phyloP scores from a whole-genome alignment of 2,888 invertebrate genomes.

The Drosophila dives region DNA sequence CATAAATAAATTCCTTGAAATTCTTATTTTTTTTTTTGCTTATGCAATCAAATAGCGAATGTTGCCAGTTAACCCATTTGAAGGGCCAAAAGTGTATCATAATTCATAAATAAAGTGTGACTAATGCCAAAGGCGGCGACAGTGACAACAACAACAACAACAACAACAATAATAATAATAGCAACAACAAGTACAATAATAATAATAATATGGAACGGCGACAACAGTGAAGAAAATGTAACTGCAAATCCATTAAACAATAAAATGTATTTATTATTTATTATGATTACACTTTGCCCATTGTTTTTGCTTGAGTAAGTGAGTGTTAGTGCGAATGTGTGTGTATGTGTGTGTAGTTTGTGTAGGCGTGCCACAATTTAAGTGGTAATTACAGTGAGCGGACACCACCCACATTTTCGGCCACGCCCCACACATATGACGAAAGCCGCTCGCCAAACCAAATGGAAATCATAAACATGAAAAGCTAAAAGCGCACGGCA shows the following conservation, averaged over 20 bases:
- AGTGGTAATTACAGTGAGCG: constrained; percentile 76
- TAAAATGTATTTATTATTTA: constrained; percentile 82
- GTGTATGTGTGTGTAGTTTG: constrained; percentile 7
- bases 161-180: constrained; percentile 1
- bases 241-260: constrained; percentile 81
- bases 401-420: constrained; percentile 25
- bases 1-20: not conserved
- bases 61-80: constrained; percentile 48
- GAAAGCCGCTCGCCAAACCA: constrained; percentile 25
- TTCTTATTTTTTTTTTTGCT: not conserved
- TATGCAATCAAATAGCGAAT: constrained; percentile 21
- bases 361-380: constrained; percentile 55
- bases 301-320: constrained; percentile 39
- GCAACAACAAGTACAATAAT: constrained; percentile 10
- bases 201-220: constrained; percentile 9
- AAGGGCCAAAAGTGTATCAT: constrained; percentile 59
- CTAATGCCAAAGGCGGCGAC: constrained; percentile 70
- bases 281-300: constrained; percentile 75
- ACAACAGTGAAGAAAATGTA: constrained; percentile 62
- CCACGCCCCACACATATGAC: constrained; percentile 57
- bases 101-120: constrained; percentile 81
- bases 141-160: constrained; percentile 32
- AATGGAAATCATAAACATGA: constrained; percentile 80
- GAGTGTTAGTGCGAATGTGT: not conserved
- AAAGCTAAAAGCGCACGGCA: constrained; percentile 72